Evolutionary conservation across 2,113 vertebrate species (phyloP).

Genomic region (Dipodomys spectabilis): DNA sequence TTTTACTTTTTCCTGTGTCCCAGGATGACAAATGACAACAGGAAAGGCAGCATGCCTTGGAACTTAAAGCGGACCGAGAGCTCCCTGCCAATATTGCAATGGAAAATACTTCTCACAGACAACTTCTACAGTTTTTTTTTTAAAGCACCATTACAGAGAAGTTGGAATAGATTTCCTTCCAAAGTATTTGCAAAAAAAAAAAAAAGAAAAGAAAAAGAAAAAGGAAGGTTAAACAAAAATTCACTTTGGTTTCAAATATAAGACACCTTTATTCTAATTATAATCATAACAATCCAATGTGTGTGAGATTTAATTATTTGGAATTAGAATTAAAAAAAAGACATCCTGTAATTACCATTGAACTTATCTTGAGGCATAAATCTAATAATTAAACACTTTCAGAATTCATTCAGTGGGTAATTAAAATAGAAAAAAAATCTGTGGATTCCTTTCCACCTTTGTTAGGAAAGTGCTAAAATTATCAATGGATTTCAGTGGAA

Average conservation of each 20-base stretch:
- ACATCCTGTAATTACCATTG: constrained; percentile 85
- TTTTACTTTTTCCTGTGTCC: background rate
- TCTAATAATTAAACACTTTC: constrained; percentile 87
- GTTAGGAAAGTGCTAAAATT: constrained; percentile 67
- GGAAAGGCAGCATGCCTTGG: background rate
- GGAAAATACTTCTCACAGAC: constrained; percentile 35
- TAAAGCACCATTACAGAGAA: constrained; percentile 53
- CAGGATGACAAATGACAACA: background rate
- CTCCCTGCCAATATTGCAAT: background rate
- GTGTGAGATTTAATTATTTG: constrained; percentile 86
- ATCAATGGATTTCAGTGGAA: constrained; percentile 72
- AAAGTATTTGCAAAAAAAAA: constrained; percentile 53
- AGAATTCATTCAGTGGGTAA: constrained; percentile 82
- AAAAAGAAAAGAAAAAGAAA: too few species aligned
- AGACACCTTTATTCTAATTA: constrained; percentile 75
- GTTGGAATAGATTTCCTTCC: constrained; percentile 38
- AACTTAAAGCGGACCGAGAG: background rate
- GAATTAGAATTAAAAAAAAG: constrained; percentile 84
- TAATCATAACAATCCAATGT: constrained; percentile 74
- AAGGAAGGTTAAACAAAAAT: constrained; percentile 74
- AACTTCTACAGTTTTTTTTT: constrained; percentile 38
- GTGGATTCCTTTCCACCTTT: constrained; percentile 35
- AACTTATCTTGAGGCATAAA: constrained; percentile 86
- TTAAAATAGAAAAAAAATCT: constrained; percentile 78
- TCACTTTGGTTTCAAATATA: constrained; percentile 81